Conservation (phyloP, 2,888 invertebrate species). For the Hydraecia micacea region DNA sequence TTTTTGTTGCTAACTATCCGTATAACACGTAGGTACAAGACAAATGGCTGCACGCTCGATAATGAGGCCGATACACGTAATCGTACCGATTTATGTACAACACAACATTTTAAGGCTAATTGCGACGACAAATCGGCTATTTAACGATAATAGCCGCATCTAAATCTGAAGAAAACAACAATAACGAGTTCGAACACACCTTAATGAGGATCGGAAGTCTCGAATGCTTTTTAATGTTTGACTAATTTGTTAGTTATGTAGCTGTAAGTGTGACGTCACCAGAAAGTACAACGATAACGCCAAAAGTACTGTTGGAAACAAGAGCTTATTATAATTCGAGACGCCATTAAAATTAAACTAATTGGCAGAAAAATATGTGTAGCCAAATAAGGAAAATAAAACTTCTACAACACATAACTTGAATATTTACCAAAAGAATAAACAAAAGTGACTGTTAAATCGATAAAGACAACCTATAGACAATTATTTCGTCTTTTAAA, state of each 20-base stretch:
- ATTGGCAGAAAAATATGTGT: constrained; percentile 67
- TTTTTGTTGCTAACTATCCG: constrained; percentile 29
- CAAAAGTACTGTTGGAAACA: constrained; percentile 54
- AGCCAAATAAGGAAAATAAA: constrained; percentile 39
- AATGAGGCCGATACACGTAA: constrained; percentile 73
- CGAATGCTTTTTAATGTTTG: constrained; percentile 82
- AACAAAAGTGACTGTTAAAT: constrained; percentile 3
- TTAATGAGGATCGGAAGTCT: constrained; percentile 87
- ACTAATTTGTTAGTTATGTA: constrained; percentile 84
- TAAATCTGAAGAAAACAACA: constrained; percentile 78
- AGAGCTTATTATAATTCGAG: constrained; percentile 66
- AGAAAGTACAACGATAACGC: constrained; percentile 65
- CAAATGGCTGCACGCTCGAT: constrained; percentile 58
- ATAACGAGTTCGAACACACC: constrained; percentile 76
- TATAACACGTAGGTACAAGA: constrained; percentile 49
- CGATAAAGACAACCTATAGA: constrained; percentile 32
- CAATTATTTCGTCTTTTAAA: constrained; percentile 51
- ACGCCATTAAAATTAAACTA: constrained; percentile 69
- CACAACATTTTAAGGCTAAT: constrained; percentile 84
- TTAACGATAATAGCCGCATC: constrained; percentile 84
- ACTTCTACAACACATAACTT: background rate
- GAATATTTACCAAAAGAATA: background rate
- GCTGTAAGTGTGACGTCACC: constrained; percentile 59
- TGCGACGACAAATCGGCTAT: constrained; percentile 81
- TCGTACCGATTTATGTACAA: constrained; percentile 78